Base-by-base conservation (phyloP, 2,797 vertebrate genomes). In the Borostomias antarcticus region DNA sequence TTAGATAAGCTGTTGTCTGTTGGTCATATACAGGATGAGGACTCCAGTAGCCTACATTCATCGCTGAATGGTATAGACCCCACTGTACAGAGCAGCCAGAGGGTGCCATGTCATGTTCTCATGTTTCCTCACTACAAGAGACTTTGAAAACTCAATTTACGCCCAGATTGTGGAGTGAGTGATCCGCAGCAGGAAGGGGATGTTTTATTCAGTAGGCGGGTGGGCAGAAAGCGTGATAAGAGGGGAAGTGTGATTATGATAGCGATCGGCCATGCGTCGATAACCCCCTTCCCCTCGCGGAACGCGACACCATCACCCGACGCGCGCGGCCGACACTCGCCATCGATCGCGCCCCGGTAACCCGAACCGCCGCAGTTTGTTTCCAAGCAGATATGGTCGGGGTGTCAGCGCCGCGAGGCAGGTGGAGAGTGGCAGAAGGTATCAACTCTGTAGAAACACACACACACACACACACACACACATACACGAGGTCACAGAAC, bases 211-310 rank as follows among this genome's bases (percentile, higher is more conserved):
- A 93, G 86, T 73, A 90, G 88, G 82, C 83, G 80, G 84, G 48
- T 56, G 30, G 62, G 62, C 72, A 74, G 64, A 29, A 56, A 57
- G 66, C 60, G 82, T 72, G 89, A 92, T 92, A 89, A 91, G 88
- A 82, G 73, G 87, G 90, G 90, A 91, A 90, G 89, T 91, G 91
- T 89, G 89, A 91, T 90, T 89, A 88, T 89, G 91, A 93, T 92
- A 91, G 89, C 79, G 79, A 92, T 92, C 88, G 78, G 83, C 78
- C 84, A 79, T 80, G 86, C 84, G 76, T 86, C 82, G 79, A 91
- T 90, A 91, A n/a, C n/a, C n/a, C 85, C 70, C 83, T 71, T 78
- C 74, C 77, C 81, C 79, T 74, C 73, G 72, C 64, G 91, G 85
- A 90, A 92, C 72, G 59, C 52, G 86, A 92, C 82, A 91, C 90